Evolutionary conservation across 2,888 invertebrate genomes (phyloP).

Genomic region (Drosophila tripunctata): DNA sequence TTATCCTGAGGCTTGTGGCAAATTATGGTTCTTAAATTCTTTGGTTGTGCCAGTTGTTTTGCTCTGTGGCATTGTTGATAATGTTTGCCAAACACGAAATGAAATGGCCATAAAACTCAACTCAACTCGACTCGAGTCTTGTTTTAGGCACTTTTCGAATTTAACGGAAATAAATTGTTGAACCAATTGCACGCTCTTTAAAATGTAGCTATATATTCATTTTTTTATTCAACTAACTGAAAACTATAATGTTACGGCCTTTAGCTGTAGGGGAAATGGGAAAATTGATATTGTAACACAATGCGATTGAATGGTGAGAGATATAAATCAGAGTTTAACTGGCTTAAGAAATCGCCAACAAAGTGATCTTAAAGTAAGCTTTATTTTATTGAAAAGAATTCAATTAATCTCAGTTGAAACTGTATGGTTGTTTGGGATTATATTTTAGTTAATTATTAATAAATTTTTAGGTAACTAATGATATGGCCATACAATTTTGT

Average conservation of each 20-base stretch:
- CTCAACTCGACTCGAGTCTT: slow-evolving; percentile 3
- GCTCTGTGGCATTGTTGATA: slow-evolving; percentile 60
- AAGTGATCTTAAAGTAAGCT: background rate
- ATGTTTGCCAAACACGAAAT: slow-evolving; percentile 76
- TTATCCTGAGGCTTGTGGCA: slow-evolving; percentile 73
- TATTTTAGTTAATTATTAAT: too few species aligned
- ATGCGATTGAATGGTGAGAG: slow-evolving; percentile 10
- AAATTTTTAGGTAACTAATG: too few species aligned
- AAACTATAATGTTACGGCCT: slow-evolving; percentile 26
- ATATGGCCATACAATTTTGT: too few species aligned
- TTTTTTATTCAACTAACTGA: slow-evolving; percentile 1
- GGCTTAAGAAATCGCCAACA: slow-evolving; percentile 10
- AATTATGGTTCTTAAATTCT: slow-evolving; percentile 78
- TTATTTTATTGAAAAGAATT: background rate
- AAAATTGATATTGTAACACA: slow-evolving; percentile 42
- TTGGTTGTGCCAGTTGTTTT: slow-evolving; percentile 36
- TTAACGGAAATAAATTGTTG: slow-evolving; percentile 72
- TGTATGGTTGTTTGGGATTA: too few species aligned
- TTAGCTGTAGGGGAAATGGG: background rate
- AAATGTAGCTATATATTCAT: too few species aligned
- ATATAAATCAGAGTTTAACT: slow-evolving; percentile 16
- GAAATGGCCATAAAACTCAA: slow-evolving; percentile 66
- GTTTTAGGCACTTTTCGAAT: slow-evolving; percentile 51
- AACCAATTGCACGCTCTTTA: slow-evolving; percentile 57
- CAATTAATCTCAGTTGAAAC: background rate